Conservation (phyloP, 2,888 invertebrate genomes). For the Laspeyria flexula region DNA sequence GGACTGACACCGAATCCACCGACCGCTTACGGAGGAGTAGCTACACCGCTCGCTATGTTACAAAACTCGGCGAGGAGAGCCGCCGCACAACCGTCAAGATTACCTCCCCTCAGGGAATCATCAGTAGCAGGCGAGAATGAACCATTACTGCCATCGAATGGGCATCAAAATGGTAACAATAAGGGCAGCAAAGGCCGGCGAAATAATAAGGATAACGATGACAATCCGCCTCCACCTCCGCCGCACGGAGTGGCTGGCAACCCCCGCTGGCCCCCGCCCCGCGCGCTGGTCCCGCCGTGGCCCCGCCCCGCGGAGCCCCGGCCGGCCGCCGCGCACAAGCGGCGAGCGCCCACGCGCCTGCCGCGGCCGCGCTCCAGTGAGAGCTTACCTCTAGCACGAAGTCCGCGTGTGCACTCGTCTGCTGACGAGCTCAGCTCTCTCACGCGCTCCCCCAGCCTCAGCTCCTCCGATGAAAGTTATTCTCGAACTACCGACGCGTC, state of each 20-base stretch:
- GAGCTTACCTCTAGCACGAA: conserved; percentile 86
- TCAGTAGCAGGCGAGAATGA: conserved; percentile 87
- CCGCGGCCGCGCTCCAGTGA: conserved; percentile 89
- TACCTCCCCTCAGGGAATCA: conserved; percentile 85
- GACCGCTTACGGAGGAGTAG: conserved; percentile 88
- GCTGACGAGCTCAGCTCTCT: conserved; percentile 93
- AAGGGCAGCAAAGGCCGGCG: conserved; percentile 81
- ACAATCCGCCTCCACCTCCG: conserved; percentile 86
- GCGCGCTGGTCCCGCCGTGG: conserved; percentile 87
- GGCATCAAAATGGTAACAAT: conserved; percentile 71
- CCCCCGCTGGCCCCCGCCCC: conserved; percentile 81
- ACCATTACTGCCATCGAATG: conserved; percentile 82
- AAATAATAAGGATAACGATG: conserved; percentile 77
- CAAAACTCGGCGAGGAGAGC: conserved; percentile 85
- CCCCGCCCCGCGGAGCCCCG: conserved; percentile 84
- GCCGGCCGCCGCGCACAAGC: conserved; percentile 70
- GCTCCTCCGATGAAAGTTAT: conserved; percentile 94
- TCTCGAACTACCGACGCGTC: conserved; percentile 91
- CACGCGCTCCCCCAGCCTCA: conserved; percentile 93
- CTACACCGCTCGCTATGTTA: conserved; percentile 89
- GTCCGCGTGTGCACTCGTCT: conserved; percentile 90
- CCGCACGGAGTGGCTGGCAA: conserved; percentile 79
- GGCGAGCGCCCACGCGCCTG: conserved; percentile 76
- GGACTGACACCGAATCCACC: conserved; percentile 69
- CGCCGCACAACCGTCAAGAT: conserved; percentile 81